phyloP scores from a whole-genome alignment of 2,888 invertebrate genomes.

The Xestoiulus laeticollis region DNA sequence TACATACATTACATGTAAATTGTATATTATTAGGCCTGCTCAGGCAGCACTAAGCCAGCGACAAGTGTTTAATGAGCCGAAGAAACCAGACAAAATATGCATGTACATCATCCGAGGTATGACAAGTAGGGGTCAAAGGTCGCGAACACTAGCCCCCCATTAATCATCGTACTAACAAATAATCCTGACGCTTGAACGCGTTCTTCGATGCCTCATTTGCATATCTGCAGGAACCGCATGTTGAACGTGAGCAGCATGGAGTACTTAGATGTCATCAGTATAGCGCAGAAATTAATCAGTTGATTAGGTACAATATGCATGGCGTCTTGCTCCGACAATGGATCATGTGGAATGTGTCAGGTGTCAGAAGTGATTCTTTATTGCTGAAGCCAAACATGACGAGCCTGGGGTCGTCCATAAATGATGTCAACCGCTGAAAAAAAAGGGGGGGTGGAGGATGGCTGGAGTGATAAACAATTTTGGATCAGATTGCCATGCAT shows the following conservation, averaged over 20 bases:
- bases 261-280: not conserved
- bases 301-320: not conserved
- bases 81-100: not conserved
- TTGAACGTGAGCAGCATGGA: not conserved
- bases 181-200: not conserved
- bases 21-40: not conserved
- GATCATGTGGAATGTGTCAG: not conserved
- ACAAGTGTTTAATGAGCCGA: constrained; percentile 18
- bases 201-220: not conserved
- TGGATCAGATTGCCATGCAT: too few species aligned
- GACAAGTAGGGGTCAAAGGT: not conserved
- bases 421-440: too few species aligned
- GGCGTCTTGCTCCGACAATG: not conserved
- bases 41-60: too few species aligned
- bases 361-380: not conserved
- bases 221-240: not conserved
- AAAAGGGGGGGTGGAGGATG: too few species aligned
- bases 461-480: too few species aligned
- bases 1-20: too few species aligned
- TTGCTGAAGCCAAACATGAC: too few species aligned
- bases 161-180: not conserved
- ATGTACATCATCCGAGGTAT: not conserved
- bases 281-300: not conserved
- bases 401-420: too few species aligned
- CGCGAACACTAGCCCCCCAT: not conserved